Evolutionary conservation across 2,113 vertebrate genomes (phyloP).

Genomic region (Dryoscopus gambensis): DNA sequence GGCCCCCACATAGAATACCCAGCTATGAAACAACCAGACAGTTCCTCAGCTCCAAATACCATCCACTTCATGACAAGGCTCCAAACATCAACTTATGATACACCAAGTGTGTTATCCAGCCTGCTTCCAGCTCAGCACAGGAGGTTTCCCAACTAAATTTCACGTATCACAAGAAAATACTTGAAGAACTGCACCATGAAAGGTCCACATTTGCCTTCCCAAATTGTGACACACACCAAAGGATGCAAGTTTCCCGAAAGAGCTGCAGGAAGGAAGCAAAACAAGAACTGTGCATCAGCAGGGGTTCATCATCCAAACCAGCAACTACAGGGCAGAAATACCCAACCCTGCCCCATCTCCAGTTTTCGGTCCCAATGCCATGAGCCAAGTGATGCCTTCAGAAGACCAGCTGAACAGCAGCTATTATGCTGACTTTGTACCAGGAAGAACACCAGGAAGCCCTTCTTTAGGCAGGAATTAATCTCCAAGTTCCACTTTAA

Average conservation of each 20-base stretch:
- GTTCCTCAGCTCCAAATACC: neutral
- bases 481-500: neutral
- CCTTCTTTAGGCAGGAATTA: neutral
- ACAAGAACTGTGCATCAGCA: neutral
- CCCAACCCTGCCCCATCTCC: neutral
- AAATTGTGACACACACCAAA: neutral
- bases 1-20: neutral
- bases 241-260: neutral
- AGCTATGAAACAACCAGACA: neutral
- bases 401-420: neutral
- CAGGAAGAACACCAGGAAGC: neutral
- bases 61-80: neutral
- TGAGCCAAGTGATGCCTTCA: neutral
- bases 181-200: neutral
- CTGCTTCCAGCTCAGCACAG: neutral
- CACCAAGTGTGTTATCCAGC: neutral
- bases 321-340: accelerated
- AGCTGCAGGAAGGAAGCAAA: neutral
- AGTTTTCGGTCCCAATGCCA: neutral
- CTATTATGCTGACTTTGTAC: neutral
- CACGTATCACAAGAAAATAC: neutral
- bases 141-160: neutral
- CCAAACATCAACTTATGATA: neutral
- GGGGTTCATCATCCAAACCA: neutral
- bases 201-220: neutral